Evolutionary conservation across 2,888 invertebrate genomes (phyloP).

Genomic region (Drosophila flavopinicola): DNA sequence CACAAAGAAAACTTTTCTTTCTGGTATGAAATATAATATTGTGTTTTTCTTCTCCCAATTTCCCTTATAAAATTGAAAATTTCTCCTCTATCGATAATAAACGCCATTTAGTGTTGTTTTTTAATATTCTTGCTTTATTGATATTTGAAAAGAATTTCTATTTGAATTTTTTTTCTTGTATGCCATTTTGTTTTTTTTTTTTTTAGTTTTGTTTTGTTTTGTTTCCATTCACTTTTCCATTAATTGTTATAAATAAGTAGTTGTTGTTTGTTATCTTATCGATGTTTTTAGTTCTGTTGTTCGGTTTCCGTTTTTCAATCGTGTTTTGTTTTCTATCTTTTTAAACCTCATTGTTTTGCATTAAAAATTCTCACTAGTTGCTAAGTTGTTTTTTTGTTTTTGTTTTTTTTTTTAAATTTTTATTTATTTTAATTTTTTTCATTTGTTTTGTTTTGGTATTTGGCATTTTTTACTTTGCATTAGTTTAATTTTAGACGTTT

Average conservation of each 20-base stretch:
- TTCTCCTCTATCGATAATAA: too few species aligned
- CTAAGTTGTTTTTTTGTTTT: conserved; percentile 40
- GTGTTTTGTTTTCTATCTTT: conserved; percentile 22
- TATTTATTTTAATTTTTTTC: conserved; percentile 4
- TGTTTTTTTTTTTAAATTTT: conserved; percentile 7
- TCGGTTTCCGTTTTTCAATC: conserved; percentile 28
- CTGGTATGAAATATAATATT: too few species aligned
- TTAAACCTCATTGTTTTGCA: conserved; percentile 47
- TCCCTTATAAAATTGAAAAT: too few species aligned
- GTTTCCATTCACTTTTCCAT: conserved; percentile 49
- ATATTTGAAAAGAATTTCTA: conserved; percentile 81
- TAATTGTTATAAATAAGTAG: conserved; percentile 63
- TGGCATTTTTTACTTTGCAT: conserved; percentile 36
- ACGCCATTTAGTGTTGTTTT: conserved; percentile 31
- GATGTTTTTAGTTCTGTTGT: conserved; percentile 37
- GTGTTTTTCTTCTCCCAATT: too few species aligned
- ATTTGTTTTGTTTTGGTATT: conserved; percentile 19
- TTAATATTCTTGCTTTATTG: conserved; percentile 76
- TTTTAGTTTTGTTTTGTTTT: conserved; percentile 41
- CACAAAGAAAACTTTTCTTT: too few species aligned
- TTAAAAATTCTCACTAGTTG: conserved; percentile 62
- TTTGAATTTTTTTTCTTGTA: conserved; percentile 67
- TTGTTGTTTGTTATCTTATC: conserved; percentile 47
- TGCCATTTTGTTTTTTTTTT: conserved; percentile 35
- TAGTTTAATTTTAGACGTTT: conserved; percentile 51